Base-by-base conservation (phyloP, 2,797 vertebrate species). In the Coreius guichenoti region DNA sequence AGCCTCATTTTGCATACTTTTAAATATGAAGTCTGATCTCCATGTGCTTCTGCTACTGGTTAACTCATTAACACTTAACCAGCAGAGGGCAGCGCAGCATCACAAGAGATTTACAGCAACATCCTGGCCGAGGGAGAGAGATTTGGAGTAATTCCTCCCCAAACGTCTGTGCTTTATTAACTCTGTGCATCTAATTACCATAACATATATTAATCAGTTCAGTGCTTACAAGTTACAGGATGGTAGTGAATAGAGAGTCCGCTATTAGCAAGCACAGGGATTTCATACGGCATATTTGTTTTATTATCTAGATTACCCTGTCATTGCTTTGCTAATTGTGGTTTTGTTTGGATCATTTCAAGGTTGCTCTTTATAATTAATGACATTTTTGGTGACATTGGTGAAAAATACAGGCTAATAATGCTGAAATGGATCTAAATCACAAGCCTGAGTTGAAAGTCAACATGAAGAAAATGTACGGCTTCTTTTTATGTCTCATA, bases 41-140 rank as follows among this genome's bases (percentile, higher is more conserved):
- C 39, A 39, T 39, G 39, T 51, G 43, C 5, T 51, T 17, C 43
- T 80, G 47, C 58, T 14, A 1, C 14, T 65, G 5, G 7, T 17
- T 29, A 43, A 58, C 8, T 72, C 8, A 70, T 77, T n/a, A 39
- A 26, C 6, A 6, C 26, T 17, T 8, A 21, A 65, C 43, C 84
- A 85, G 31, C 74, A 86, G 88, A 75, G 51, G 61, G 78, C 88
- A 86, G 82, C 45, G 6, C 61, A n/a, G 72, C n/a, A 26, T 69
- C 78, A 54, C 13, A 12, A 12, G 1, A 81, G 72, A 29, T 65
- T 21, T 26, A 70, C 16, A 19, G 9, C 36, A 47, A 58, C 43
- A 17, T 51, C 33, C 19, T 39, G n/a, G 8, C 33, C 74, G 45
- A 36, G 1, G n/a, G 29, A 76, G 39, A 75, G 23, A 58, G 45